Evolutionary conservation across 2,888 invertebrate genomes (phyloP).

Genomic region (Hydroisotoma schaefferi): DNA sequence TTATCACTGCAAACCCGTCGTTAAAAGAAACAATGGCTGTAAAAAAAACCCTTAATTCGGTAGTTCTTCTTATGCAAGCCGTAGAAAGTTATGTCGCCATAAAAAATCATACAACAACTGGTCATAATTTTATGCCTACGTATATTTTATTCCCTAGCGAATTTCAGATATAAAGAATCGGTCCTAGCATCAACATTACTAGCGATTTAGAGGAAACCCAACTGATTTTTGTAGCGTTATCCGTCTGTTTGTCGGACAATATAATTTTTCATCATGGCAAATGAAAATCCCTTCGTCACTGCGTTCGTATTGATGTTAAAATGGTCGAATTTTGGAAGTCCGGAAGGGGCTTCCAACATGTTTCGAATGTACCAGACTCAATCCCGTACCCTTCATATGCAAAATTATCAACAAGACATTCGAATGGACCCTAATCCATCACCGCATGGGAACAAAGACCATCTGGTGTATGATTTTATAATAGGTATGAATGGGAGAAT

Average conservation of each 20-base stretch:
- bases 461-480: constrained; percentile 1
- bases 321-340: constrained; percentile 1
- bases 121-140: background rate
- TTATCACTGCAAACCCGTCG: too few species aligned
- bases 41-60: too few species aligned
- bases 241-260: too few species aligned
- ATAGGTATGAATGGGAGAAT: constrained; percentile 2
- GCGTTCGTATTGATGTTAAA: background rate
- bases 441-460: background rate
- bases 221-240: too few species aligned
- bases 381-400: background rate
- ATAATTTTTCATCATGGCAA: background rate
- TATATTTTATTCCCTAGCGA: background rate
- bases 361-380: background rate
- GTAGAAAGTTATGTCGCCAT: too few species aligned
- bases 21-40: too few species aligned
- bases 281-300: constrained; percentile 5
- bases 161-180: too few species aligned
- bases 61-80: too few species aligned
- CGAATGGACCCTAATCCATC: background rate
- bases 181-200: too few species aligned
- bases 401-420: background rate
- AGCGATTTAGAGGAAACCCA: too few species aligned
- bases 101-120: too few species aligned
- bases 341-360: background rate